These are phyloP conservation scores for Austrolebias charrua DNA, from an alignment of 2,797 vertebrate species.

Conservation along the genomic window DNA sequence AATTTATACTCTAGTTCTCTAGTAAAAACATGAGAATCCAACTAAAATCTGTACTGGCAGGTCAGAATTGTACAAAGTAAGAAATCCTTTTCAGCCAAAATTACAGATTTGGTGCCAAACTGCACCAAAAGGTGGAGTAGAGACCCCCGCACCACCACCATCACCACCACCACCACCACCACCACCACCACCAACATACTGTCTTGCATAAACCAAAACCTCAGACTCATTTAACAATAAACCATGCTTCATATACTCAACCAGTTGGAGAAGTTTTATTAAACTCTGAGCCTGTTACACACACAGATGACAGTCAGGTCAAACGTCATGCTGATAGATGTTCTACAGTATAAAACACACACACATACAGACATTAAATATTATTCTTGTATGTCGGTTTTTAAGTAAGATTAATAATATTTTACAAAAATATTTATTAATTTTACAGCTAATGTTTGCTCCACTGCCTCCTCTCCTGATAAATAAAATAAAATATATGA, in stretches of 20 bases:
- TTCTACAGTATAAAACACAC: slow-evolving; percentile 6
- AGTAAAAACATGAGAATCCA: too few relatives aligned
- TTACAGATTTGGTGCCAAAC: too few relatives aligned
- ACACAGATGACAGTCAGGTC: slow-evolving; percentile 13
- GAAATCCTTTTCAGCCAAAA: too few relatives aligned
- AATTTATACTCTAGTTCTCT: too few relatives aligned
- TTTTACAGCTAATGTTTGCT: not conserved
- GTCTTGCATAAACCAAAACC: too few relatives aligned
- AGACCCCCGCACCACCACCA: too few relatives aligned
- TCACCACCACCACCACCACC: too few relatives aligned
- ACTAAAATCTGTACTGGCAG: too few relatives aligned
- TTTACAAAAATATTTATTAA: slow-evolving; percentile 54
- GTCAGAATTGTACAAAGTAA: too few relatives aligned
- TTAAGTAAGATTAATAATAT: slow-evolving; percentile 11
- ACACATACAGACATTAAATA: slow-evolving; percentile 10
- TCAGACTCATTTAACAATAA: not conserved
- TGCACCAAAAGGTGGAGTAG: too few relatives aligned
- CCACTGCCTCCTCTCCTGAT: not conserved
- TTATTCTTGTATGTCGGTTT: not conserved
- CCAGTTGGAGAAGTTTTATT: not conserved
- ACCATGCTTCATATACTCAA: not conserved
- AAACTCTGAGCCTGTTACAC: not conserved
- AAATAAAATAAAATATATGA: not conserved
- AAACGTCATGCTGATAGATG: slow-evolving; percentile 32
- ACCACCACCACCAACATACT: too few relatives aligned